Evolutionary conservation across 2,797 vertebrate species (phyloP).

Genomic region (Syngnathus acus): DNA sequence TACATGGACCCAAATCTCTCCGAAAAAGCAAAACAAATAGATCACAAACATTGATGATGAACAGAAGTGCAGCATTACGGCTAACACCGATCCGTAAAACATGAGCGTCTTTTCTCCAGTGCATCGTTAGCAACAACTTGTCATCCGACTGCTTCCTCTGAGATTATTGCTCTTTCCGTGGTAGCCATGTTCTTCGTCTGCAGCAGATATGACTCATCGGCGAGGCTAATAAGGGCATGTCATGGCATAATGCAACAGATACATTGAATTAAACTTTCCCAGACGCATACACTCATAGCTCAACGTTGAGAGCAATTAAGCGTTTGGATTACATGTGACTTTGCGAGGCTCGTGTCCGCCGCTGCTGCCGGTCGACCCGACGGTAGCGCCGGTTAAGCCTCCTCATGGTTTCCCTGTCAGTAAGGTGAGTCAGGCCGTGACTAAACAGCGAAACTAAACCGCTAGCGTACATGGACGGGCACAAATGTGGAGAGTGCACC

Average conservation of each 20-base stretch:
- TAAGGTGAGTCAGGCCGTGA: conserved; percentile 67
- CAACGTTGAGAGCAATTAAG: conserved; percentile 33
- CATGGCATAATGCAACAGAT: conserved; percentile 43
- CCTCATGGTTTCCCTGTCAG: conserved; percentile 52
- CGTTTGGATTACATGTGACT: conserved; percentile 45
- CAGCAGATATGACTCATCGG: conserved; percentile 50
- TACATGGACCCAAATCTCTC: too few species aligned
- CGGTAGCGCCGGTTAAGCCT: conserved; percentile 39
- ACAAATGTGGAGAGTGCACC: background rate
- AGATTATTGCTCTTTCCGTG: conserved; percentile 56
- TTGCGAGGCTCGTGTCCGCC: conserved; percentile 26
- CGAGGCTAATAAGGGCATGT: conserved; percentile 42
- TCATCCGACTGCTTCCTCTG: conserved; percentile 44
- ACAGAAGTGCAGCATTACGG: conserved; percentile 45
- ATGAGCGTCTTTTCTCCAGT: conserved; percentile 50
- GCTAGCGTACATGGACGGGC: conserved; percentile 53
- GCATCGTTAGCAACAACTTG: conserved; percentile 42
- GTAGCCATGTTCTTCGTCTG: conserved; percentile 34
- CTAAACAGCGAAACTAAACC: conserved; percentile 59
- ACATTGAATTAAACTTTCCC: conserved; percentile 49
- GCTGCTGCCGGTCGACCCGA: conserved; percentile 30
- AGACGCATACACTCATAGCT: conserved; percentile 34
- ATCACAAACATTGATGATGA: conserved; percentile 35
- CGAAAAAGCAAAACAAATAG: too few species aligned
- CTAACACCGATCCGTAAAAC: conserved; percentile 54